Conservation (phyloP, 1,140 invertebrate species). For the Drosophila lini region DNA sequence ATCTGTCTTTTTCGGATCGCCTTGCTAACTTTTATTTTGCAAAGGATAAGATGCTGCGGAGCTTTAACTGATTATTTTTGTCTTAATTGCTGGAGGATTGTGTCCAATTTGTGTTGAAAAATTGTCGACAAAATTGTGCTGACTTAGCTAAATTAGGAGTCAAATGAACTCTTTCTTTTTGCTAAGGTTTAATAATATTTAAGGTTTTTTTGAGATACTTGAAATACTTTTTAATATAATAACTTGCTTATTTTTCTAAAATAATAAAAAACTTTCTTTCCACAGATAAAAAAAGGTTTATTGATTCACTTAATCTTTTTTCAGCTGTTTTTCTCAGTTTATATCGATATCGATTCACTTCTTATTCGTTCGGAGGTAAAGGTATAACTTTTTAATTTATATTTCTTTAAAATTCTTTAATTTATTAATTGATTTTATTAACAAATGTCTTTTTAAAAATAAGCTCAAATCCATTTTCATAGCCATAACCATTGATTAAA, state of each 20-base stretch:
- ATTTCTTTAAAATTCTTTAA: no score
- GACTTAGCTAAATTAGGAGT: neutral
- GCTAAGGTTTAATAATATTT: neutral
- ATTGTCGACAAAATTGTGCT: neutral
- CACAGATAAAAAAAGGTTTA: no score
- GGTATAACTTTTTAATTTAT: no score
- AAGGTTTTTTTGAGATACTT: neutral
- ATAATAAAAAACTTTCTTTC: no score
- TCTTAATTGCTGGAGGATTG: conserved; percentile 23
- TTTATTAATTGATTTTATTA: neutral
- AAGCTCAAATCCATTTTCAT: neutral
- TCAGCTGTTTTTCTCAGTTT: no score
- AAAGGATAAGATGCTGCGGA: conserved; percentile 11
- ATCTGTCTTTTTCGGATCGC: conserved; percentile 6
- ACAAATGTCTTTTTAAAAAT: neutral
- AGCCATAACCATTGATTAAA: no score
- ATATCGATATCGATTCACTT: no score
- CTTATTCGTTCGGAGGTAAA: no score
- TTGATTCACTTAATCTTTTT: no score
- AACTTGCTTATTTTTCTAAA: neutral
- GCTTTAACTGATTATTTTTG: conserved; percentile 25
- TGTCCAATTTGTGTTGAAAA: conserved; percentile 17
- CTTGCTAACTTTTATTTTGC: conserved; percentile 3
- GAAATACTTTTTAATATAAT: neutral
- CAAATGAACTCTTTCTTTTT: conserved; percentile 1